Evolutionary conservation across 2,113 vertebrate genomes (phyloP).

Genomic region (Cottus gobio): DNA sequence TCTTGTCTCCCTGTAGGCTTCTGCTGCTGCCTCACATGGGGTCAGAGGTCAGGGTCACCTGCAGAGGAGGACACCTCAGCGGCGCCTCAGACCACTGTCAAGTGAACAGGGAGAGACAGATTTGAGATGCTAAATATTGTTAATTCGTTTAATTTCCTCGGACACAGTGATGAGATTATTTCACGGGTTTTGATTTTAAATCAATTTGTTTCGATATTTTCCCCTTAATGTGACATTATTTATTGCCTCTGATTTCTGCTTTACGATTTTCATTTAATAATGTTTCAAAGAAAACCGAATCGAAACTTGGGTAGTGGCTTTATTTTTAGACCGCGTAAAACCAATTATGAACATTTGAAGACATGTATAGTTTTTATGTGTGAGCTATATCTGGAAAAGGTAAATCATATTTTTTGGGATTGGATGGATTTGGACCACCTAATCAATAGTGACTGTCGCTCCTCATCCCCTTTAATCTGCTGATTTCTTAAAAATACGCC

Average conservation of each 20-base stretch:
- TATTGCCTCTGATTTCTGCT: not conserved
- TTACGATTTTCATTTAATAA: not conserved
- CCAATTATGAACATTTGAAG: not conserved
- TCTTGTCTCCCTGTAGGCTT: not conserved
- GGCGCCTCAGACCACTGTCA: not conserved
- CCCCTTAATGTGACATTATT: not conserved
- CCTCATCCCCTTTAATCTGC: not conserved
- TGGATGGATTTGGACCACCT: not conserved
- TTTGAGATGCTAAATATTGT: not conserved
- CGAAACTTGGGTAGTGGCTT: not conserved
- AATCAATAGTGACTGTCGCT: not conserved
- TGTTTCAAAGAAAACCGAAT: no score
- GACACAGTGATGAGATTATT: not conserved
- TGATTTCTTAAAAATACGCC: not conserved
- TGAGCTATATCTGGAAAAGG: not conserved
- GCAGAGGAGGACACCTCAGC: slow-evolving; percentile 25
- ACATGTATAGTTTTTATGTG: not conserved
- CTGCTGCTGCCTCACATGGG: not conserved
- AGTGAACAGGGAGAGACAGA: not conserved
- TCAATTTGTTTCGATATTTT: not conserved
- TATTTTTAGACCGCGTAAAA: not conserved
- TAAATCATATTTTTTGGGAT: not conserved
- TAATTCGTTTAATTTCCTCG: not conserved
- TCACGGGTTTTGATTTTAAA: not conserved
- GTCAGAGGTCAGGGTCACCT: slow-evolving; percentile 70